Evolutionary conservation across 92 coral and sea anemone species (phyloP), one percentile per base, ranked within the genome.

Genomic region (Epizoanthus scotinus): DNA sequence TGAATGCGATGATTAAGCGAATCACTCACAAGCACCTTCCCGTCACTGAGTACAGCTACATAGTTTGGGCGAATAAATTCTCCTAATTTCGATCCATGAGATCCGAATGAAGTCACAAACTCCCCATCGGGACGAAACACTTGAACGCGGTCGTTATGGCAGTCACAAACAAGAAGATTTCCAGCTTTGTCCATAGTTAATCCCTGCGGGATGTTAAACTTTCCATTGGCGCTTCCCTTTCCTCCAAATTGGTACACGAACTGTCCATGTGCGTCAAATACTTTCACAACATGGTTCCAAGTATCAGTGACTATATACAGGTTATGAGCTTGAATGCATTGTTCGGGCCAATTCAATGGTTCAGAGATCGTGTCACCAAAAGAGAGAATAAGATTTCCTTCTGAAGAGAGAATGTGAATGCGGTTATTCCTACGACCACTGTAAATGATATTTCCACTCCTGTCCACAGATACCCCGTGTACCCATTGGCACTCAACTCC

Each of bases 1-100:
- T 83, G 82, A 0, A 87, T 71, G 36, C 92, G 89, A 24, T 61
- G 29, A 36, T 85, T 89, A 21, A 31, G 49, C 28, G 70, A 82
- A 24, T 89, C 92, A 25, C 89, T 82, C 21, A 89, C 82, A 12
- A 85, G 80, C 60, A 89, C 61, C 22, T 82, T 70, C 15, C 92
- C 92, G 74, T 77, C 64, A 26, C 66, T 69, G 31, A 85, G 71
- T 7, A 85, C 84, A n/a, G 89, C 77, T 25, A 54, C 49, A 0
- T 77, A 40, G 21, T 81, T 31, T 28, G 89, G 92, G 6, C 19
- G 66, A 2, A 50, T 70, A 52, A 89, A 62, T 59, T 85, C 79
- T 2, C 92, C 89, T 24, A 81, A 52, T 49, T 81, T 67, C 27
- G 18, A 55, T 47, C 89, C 92, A 4, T 22, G 12, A 12, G 22